phyloP scores from a whole-genome alignment of 2,113 vertebrate genomes.

The Nerophis lumbriciformis region DNA sequence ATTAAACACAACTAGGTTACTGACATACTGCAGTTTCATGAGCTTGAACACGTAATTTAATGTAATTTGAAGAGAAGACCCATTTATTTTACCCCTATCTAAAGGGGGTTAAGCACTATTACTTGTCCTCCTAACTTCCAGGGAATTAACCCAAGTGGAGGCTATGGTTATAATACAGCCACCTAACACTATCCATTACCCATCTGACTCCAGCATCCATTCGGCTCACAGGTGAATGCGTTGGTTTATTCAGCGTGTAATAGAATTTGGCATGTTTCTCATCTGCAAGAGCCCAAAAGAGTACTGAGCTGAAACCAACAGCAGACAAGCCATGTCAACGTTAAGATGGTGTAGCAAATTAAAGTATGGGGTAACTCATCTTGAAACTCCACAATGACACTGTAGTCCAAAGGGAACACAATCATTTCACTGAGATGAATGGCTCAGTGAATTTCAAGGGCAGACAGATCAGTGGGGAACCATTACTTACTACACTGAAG shows the following conservation, averaged over 20 bases:
- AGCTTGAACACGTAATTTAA: background rate
- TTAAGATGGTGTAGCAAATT: conserved; percentile 41
- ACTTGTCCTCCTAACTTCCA: conserved; percentile 13
- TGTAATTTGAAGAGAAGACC: too few relatives aligned
- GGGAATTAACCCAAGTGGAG: conserved; percentile 5
- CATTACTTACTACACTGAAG: conserved; percentile 22
- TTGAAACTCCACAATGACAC: conserved; percentile 19
- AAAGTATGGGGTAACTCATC: conserved; percentile 38
- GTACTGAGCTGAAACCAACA: conserved; percentile 37
- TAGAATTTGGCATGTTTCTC: conserved; percentile 48
- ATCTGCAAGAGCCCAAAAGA: conserved; percentile 40
- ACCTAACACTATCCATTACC: conserved; percentile 47
- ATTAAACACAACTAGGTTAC: too few relatives aligned
- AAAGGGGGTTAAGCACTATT: background rate
- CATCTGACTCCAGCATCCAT: conserved; percentile 35
- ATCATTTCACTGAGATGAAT: conserved; percentile 21
- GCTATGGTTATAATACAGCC: conserved; percentile 14
- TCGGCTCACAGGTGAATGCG: conserved; percentile 48
- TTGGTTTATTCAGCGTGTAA: conserved; percentile 55
- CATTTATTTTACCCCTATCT: too few relatives aligned
- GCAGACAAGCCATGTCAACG: conserved; percentile 34
- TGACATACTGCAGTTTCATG: background rate
- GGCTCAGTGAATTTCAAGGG: conserved; percentile 37
- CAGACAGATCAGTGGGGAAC: conserved; percentile 28
- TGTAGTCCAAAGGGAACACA: conserved; percentile 15